Evolutionary conservation across 2,113 vertebrate genomes (phyloP), one percentile per base, ranked within the genome.

Genomic region (Cricetomys ansorgei): DNA sequence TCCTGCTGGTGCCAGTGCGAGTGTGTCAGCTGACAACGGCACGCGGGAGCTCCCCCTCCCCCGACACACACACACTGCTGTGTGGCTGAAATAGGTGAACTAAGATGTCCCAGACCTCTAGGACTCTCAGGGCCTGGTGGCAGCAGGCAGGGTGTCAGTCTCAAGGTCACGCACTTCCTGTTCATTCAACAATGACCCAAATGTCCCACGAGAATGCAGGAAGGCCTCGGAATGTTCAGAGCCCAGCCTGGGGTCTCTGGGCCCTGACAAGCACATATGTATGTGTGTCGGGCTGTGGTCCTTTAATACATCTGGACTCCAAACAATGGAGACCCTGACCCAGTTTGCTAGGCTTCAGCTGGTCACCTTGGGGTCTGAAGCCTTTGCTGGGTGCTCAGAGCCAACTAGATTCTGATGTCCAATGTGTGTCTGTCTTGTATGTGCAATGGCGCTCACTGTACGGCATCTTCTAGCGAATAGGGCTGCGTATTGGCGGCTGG

Each of bases 391-490:
- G 5, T 8, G 4, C 89, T 5, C 40, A 4, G 3, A 43, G 50
- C 0, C 3, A 17, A 7, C 59, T 4, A 37, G 1, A 5, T 25
- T 37, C 73, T 7, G 43, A 40, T 40, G 55, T 40, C 13, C 59
- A n/a, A n/a, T 27, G 25, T 53, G 21, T n/a, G 45, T 70, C 31
- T 21, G 11, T 34, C 37, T 1, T 43, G 2, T 4, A 7, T 3
- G 1, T 0, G 0, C 40, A n/a, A 8, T 3, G 11, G 11, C 0
- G 37, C n/a, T 27, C 40, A 10, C 43, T 7, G 4, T 19, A n/a
- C 27, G 19, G 37, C 62, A 25, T 89, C 80, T 65, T 31, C 40
- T 5, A 1, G 64, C 8, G 34, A 0, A 5, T 4, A 57, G 89
- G 67, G 5, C 15, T 37, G 25, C 1, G 25, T 8, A 5, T 7